A percentile compares a stretch with the other conserved stretches of the same genome.
These are phyloP conservation scores for Homalodisca vitripennis DNA, from an alignment of 1,140 invertebrate species.

Conservation along the genomic window DNA sequence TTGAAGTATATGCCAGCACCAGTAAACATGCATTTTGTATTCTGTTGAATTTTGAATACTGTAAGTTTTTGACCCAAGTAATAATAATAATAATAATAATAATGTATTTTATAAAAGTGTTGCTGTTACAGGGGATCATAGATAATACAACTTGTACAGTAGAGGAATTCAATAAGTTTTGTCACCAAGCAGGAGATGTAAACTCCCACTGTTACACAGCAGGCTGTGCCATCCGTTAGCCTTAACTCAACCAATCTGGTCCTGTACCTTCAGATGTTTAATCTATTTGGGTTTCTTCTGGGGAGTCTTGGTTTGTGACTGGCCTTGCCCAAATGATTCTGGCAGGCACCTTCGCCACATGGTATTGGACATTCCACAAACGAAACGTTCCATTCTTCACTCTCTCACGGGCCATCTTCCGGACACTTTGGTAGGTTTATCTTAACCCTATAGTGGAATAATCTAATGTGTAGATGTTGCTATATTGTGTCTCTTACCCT, in stretches of 20 bases:
- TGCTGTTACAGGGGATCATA: background rate
- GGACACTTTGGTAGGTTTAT: conserved; percentile 67
- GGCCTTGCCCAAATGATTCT: conserved; percentile 89
- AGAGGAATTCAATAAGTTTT: conserved; percentile 52
- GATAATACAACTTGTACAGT: conserved; percentile 58
- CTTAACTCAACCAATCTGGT: conserved; percentile 36
- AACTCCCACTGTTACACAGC: conserved; percentile 32
- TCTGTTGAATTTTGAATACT: too few relatives aligned
- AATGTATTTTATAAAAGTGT: too few relatives aligned
- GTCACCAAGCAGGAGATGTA: conserved; percentile 39
- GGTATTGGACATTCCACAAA: conserved; percentile 93
- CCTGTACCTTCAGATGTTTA: conserved; percentile 60
- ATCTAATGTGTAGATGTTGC: too few relatives aligned
- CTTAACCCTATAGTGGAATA: too few relatives aligned
- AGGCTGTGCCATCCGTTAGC: conserved; percentile 39
- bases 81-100: too few relatives aligned
- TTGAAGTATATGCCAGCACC: too few relatives aligned
- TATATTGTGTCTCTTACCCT: too few relatives aligned
- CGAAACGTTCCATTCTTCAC: conserved; percentile 79
- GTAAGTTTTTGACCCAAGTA: too few relatives aligned
- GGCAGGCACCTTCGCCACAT: conserved; percentile 80
- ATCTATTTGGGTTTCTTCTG: conserved; percentile 88
- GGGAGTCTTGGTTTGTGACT: conserved; percentile 88
- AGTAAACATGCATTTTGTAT: too few relatives aligned
- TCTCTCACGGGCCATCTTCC: conserved; percentile 64